Percentiles rank a stretch among this genome's conserved stretches.
Evolutionary conservation across 1,140 invertebrate species (phyloP).

Genomic region (Reticulitermes speratus): DNA sequence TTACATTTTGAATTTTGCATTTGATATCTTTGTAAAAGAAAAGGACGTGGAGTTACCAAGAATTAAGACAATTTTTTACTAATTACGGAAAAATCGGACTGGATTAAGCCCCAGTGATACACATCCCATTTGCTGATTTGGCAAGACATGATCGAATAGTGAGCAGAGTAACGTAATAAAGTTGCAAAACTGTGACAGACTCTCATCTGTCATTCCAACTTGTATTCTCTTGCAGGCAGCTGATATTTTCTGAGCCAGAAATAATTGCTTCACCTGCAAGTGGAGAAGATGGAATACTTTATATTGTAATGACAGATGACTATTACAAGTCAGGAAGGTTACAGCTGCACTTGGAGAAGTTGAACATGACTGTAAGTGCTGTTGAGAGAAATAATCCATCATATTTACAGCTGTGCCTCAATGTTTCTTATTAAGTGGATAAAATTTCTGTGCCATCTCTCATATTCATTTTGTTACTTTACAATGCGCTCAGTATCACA

Average conservation of each 20-base stretch:
- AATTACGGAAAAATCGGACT: not conserved
- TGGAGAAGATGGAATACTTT: slow-evolving; percentile 6
- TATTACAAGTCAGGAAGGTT: slow-evolving; percentile 21
- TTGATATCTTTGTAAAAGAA: no score
- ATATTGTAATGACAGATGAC: slow-evolving; percentile 24
- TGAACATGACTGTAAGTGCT: slow-evolving; percentile 15
- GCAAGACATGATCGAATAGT: not conserved
- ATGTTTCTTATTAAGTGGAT: no score
- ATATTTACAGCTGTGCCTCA: no score
- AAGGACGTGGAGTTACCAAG: not conserved
- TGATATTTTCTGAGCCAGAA: slow-evolving; percentile 25
- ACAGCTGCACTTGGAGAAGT: slow-evolving; percentile 21
- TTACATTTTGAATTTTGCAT: no score
- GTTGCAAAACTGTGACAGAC: not conserved
- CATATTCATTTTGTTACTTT: no score
- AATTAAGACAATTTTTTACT: not conserved
- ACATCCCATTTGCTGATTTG: not conserved
- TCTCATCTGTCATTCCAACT: not conserved
- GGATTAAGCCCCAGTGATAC: not conserved
- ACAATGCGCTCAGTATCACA: no score
- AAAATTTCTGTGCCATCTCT: no score
- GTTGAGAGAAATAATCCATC: not conserved
- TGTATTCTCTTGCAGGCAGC: slow-evolving; percentile 10
- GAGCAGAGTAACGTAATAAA: not conserved
- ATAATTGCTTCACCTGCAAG: slow-evolving; percentile 12